These are phyloP conservation scores for Hyperopisus bebe DNA, from an alignment of 2,113 vertebrate species.

Conservation along the genomic window DNA sequence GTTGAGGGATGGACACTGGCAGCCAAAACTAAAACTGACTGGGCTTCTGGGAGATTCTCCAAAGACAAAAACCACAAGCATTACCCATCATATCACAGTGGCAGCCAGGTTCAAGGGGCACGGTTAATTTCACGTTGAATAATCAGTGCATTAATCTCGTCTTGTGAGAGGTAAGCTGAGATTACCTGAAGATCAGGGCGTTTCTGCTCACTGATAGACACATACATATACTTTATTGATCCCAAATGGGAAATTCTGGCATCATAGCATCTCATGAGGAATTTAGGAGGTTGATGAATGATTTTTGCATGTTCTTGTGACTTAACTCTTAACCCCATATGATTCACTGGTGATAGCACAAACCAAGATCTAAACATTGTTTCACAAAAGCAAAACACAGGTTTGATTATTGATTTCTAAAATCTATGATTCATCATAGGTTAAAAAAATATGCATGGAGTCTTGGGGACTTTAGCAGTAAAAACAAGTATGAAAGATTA, in stretches of 20 bases:
- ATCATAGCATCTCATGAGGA: neutral
- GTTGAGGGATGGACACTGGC: neutral
- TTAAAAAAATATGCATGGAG: neutral
- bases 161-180: neutral
- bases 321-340: neutral
- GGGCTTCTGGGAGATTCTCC: neutral
- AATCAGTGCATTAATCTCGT: neutral
- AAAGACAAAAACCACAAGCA: neutral
- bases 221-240: constrained; percentile 2
- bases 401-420: neutral
- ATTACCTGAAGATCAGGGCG: neutral
- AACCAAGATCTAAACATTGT: neutral
- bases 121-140: neutral
- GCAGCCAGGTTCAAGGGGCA: neutral
- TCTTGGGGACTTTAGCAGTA: neutral
- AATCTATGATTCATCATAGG: neutral
- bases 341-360: neutral
- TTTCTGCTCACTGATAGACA: neutral
- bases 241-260: neutral
- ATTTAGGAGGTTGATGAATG: neutral
- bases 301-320: constrained; percentile 1
- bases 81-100: neutral
- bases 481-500: constrained; percentile 11
- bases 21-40: neutral
- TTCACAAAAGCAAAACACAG: neutral